Percentiles rank a stretch among this genome's conserved stretches.
Evolutionary conservation across 1,140 invertebrate genomes (phyloP).

Genomic region (Nylanderia fulva): DNA sequence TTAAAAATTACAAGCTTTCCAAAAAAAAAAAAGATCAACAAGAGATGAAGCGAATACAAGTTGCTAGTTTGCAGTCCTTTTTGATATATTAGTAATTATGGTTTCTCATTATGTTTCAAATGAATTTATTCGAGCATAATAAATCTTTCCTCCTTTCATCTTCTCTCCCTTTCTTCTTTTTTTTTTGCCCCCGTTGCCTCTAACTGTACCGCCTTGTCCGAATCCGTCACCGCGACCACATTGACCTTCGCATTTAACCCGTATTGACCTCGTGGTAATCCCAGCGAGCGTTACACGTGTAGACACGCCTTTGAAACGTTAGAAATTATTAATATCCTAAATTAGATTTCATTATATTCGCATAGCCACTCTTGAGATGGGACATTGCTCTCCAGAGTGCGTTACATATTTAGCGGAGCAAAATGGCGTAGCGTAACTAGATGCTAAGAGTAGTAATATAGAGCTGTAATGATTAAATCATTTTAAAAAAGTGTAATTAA

Average conservation of each 20-base stretch:
- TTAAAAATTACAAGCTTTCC: background rate
- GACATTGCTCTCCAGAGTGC: constrained; percentile 30
- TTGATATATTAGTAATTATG: background rate
- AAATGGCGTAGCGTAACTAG: background rate
- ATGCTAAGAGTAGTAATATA: background rate
- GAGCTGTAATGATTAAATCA: background rate
- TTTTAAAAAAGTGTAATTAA: background rate
- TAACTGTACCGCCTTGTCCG: constrained; percentile 23
- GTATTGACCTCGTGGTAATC: constrained; percentile 50
- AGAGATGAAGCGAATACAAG: background rate
- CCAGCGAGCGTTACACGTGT: constrained; percentile 42
- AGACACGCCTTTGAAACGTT: constrained; percentile 52
- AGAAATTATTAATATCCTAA: constrained; percentile 44
- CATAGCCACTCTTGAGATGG: constrained; percentile 2
- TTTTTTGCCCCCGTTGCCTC: background rate
- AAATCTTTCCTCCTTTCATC: background rate
- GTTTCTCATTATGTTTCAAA: background rate
- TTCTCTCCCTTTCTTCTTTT: background rate
- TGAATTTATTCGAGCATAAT: background rate
- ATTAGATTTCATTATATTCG: constrained; percentile 53
- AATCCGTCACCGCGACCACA: constrained; percentile 37
- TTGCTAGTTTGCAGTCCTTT: background rate
- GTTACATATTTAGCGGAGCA: constrained; percentile 3
- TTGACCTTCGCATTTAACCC: constrained; percentile 56
- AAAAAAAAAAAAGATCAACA: background rate